Evolutionary conservation across 2,113 vertebrate genomes (phyloP).

Genomic region (Neolamprologus sp.): DNA sequence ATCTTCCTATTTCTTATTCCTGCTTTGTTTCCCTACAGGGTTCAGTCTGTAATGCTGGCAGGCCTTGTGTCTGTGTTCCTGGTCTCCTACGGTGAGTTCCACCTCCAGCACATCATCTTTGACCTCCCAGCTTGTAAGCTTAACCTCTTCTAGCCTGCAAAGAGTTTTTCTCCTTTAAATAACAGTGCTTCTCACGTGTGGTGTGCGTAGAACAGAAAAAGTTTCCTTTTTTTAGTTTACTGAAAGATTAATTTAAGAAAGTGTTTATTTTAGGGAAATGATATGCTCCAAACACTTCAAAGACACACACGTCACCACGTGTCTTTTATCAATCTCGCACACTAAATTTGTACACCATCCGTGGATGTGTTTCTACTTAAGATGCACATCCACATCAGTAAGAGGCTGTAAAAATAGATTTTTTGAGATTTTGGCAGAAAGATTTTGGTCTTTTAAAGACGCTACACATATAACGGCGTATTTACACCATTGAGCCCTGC

Average conservation of each 20-base stretch:
- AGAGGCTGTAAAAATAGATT: not conserved
- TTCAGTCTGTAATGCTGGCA: constrained; percentile 15
- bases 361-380: not conserved
- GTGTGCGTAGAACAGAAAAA: not conserved
- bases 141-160: not conserved
- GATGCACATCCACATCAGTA: not conserved
- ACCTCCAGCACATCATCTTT: not conserved
- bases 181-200: not conserved
- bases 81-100: constrained; percentile 54
- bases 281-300: not conserved
- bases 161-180: not conserved
- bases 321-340: not conserved
- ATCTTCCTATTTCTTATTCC: not conserved
- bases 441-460: not conserved
- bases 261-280: not conserved
- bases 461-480: not conserved
- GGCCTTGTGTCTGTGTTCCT: constrained; percentile 42
- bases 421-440: not conserved
- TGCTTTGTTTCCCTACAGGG: constrained; percentile 34
- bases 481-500: not conserved
- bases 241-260: not conserved
- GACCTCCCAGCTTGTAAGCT: not conserved
- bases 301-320: not conserved
- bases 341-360: not conserved
- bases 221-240: not conserved